Evolutionary conservation across 1,140 invertebrate genomes (phyloP).

Genomic region (Philotrypesis tridentata): DNA sequence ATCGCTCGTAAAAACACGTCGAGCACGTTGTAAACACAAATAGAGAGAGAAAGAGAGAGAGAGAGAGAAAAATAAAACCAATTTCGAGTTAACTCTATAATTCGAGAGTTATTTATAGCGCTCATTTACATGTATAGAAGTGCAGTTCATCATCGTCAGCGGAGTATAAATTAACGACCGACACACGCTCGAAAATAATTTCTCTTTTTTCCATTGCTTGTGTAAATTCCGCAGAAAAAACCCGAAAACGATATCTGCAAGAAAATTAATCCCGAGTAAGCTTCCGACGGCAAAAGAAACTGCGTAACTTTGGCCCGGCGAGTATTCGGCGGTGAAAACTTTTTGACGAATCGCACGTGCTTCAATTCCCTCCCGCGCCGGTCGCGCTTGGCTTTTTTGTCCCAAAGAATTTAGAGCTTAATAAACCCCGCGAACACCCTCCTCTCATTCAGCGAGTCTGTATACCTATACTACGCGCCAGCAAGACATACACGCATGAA

Average conservation of each 20-base stretch:
- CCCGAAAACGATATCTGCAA: neutral
- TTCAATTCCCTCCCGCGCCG: constrained; percentile 20
- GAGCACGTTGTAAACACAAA: neutral
- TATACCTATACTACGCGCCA: neutral
- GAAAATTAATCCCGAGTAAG: neutral
- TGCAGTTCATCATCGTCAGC: neutral
- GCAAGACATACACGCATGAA: constrained; percentile 26
- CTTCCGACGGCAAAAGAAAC: neutral
- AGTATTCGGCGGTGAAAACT: neutral
- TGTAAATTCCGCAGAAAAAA: neutral
- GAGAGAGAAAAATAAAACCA: neutral
- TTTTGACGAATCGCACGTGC: constrained; percentile 39
- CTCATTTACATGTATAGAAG: neutral
- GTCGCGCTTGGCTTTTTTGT: neutral
- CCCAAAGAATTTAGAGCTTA: constrained; percentile 32
- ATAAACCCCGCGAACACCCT: constrained; percentile 44
- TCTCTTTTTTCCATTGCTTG: too few species aligned
- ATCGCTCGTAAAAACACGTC: constrained; percentile 11
- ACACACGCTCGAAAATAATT: too few species aligned
- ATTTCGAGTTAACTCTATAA: constrained; percentile 17
- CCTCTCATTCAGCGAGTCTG: constrained; percentile 46
- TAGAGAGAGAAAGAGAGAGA: neutral
- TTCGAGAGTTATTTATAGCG: neutral
- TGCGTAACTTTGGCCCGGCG: neutral
- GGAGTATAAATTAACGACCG: neutral